phyloP scores from a whole-genome alignment of 2,888 invertebrate species.

The Aleiodes testaceus region DNA sequence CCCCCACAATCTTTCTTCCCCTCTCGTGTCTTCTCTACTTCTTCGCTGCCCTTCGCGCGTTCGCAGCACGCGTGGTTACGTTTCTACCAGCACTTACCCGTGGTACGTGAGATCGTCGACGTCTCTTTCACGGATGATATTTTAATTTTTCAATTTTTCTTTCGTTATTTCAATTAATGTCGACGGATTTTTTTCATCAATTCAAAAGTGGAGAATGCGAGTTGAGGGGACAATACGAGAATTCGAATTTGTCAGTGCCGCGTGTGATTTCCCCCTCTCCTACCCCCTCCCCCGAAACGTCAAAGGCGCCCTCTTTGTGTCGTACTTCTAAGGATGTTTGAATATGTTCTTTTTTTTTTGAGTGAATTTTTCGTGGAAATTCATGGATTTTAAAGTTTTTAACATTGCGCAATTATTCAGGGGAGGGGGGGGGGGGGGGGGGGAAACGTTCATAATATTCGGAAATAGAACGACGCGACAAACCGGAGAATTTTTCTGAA shows the following conservation, averaged over 20 bases:
- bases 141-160: constrained; percentile 45
- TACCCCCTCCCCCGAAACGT: constrained; percentile 30
- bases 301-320: constrained; percentile 28
- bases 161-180: no score
- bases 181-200: background rate
- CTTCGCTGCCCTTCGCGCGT: constrained; percentile 47
- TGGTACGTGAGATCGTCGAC: constrained; percentile 36
- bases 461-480: constrained; percentile 59
- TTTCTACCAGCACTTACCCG: constrained; percentile 48
- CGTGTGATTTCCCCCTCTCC: constrained; percentile 34
- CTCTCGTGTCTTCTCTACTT: constrained; percentile 43
- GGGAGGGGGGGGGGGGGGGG: background rate
- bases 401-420: constrained; percentile 10
- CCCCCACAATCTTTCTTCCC: constrained; percentile 37
- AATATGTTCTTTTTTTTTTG: constrained; percentile 4
- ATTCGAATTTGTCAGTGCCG: constrained; percentile 40
- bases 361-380: background rate
- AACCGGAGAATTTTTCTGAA: constrained; percentile 58
- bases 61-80: constrained; percentile 46
- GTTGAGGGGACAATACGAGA: constrained; percentile 38
- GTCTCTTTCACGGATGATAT: background rate
- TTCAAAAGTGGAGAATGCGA: constrained; percentile 21
- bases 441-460: constrained; percentile 55
- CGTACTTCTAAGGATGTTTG: background rate
- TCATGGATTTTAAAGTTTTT: background rate